Evolutionary conservation across 2,113 vertebrate genomes (phyloP), one percentile per base, ranked within the genome.

Genomic region (Cygnus atratus): DNA sequence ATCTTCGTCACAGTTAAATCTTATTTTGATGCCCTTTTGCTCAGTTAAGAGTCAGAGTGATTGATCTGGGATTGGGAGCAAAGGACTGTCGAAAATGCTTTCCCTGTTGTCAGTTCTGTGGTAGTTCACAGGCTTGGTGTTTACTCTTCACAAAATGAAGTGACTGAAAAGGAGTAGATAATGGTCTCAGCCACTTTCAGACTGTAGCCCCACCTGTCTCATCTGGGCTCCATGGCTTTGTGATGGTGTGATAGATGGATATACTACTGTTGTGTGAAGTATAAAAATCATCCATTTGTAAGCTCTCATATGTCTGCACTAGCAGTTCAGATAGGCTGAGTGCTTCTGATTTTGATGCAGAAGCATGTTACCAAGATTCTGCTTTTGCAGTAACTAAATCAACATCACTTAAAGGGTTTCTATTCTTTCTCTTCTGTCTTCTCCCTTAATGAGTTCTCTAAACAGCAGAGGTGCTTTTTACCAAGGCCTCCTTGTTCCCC

Each of bases 11-110:
- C 61, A 79, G 76, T 85, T 31, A 94, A 94, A 94, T 91, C 74
- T 83, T 84, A 94, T 94, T 96, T 97, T 92, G 84, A 86, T 92
- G 55, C 52, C 46, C 62, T 82, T 97, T 94, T 88, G 41, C 92
- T 91, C 67, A 84, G 50, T 61, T 77, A 76, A 92, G 25, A 84
- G 29, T 35, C 46, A 88, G 55, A 86, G 29, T 82, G 91, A 90
- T 93, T 95, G 78, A 88, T 93, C 92, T 82, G 66, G 76, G 44
- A 82, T 25, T 96, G 62, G 72, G 63, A 92, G 79, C 16, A 88
- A 91, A 80, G 50, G 55, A 71, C 46, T 92, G 46, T 15, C 90
- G 55, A 67, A 84, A 92, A 65, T 92, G 22, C 19, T 80, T 87
- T 87, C 39, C 25, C 10, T 62, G 33, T 85, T 82, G 46, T 37